phyloP scores from a whole-genome alignment of 2,797 vertebrate genomes.

The Chanos chanos region DNA sequence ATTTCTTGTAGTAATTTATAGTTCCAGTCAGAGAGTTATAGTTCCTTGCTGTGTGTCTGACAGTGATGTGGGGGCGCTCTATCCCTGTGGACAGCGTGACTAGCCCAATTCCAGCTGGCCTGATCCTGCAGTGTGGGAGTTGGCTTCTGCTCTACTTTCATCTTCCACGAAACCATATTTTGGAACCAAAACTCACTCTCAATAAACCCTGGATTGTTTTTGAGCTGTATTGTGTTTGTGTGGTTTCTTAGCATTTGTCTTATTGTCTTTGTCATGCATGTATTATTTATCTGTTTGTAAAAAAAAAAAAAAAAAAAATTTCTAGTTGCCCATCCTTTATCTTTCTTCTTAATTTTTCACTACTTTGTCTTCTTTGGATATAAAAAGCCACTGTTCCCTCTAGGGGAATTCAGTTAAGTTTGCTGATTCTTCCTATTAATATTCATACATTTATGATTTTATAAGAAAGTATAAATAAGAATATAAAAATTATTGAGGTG shows the following conservation, averaged over 20 bases:
- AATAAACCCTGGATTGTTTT: slow-evolving; percentile 63
- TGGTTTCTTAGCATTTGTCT: slow-evolving; percentile 19
- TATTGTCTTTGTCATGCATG: no score
- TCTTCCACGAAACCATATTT: slow-evolving; percentile 55
- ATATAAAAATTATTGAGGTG: no score
- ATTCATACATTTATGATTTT: not conserved
- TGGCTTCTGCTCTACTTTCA: slow-evolving; percentile 51
- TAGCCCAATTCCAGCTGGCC: slow-evolving; percentile 33
- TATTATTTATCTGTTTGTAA: not conserved
- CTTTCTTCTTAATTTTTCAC: no score
- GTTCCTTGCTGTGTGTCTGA: slow-evolving; percentile 38
- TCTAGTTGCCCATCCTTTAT: no score
- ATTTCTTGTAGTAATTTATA: slow-evolving; percentile 1
- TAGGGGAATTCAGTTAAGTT: no score
- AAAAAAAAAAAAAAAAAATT: no score
- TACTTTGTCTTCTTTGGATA: no score
- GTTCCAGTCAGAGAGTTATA: slow-evolving; percentile 27
- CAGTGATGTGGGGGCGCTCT: slow-evolving; percentile 43
- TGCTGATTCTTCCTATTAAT: not conserved
- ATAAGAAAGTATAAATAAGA: no score
- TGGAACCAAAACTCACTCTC: slow-evolving; percentile 45
- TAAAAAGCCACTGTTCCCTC: no score
- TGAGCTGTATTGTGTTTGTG: slow-evolving; percentile 32
- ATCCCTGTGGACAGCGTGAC: slow-evolving; percentile 20
- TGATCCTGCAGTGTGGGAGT: slow-evolving; percentile 44